Base-by-base conservation (phyloP, 1,140 invertebrate species). In the Drosophila yakuba region DNA sequence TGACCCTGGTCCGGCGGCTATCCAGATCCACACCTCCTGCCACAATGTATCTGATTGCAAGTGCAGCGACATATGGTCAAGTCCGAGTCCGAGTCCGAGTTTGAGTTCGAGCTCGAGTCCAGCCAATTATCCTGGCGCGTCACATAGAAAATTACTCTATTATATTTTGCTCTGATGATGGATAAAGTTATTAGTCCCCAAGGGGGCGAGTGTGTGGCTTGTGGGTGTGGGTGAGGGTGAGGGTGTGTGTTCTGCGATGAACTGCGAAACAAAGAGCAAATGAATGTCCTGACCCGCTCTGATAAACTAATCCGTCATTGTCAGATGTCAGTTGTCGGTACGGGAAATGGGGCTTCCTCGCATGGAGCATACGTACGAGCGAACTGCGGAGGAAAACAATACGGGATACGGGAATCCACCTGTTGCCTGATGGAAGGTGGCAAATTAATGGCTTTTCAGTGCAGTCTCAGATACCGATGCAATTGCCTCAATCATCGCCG, bases 141-240 rank as follows among this genome's bases (percentile, higher is more conserved):
- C 80, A 83, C 57, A 75, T 67, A 88, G 83, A 88, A 88, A 73
- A 86, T 88, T 75, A 79, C 79, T 86, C 71, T 88, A 88, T 88
- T 86, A 88, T 88, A 52, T 60, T 81, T 80, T 47, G 58, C 57
- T 61, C 47, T 73, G 74, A 73, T 79, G 78, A 80, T 64, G 57
- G 68, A 86, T 69, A 88, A 76, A 82, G 79, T 88, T 88, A 86
- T 86, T 82, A 82, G 83, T 69, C 83, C 79, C 63, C 63, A 41
- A 52, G 83, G 75, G 54, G 38, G 32, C 11, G 5, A 39, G 23
- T 35, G 54, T 12, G 36, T n/a, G 59, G 55, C 15, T 48, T 36
- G 28, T 28, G 28, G 10, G 44, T 25, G 20, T 20, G 20, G 20
- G 20, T 20, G 4, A 25, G 23, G 23, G 23, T 25, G 25, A 25